These are phyloP conservation scores for Idaea biselata DNA, from an alignment of 2,888 invertebrate species.

Conservation along the genomic window DNA sequence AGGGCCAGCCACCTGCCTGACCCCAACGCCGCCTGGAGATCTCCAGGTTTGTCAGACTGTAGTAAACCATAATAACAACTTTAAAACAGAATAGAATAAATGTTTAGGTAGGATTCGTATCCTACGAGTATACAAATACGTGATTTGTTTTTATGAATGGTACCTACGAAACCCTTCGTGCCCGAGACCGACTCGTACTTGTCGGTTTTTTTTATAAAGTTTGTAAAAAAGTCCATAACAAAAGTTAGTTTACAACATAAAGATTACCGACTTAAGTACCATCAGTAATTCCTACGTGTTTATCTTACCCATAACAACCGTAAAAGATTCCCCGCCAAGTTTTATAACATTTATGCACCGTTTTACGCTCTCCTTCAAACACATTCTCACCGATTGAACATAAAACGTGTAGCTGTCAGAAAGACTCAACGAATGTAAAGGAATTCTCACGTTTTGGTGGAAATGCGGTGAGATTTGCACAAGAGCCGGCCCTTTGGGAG, in stretches of 20 bases:
- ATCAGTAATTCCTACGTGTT: not conserved
- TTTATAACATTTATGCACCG: slow-evolving; percentile 37
- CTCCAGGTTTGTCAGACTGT: too few relatives aligned
- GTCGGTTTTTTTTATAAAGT: too few relatives aligned
- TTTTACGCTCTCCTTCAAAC: slow-evolving; percentile 43
- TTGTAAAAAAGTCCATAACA: not conserved
- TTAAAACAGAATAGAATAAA: too few relatives aligned
- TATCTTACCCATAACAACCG: not conserved
- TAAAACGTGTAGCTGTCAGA: slow-evolving; percentile 54
- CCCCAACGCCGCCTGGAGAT: too few relatives aligned
- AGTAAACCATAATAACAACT: too few relatives aligned
- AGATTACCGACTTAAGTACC: not conserved
- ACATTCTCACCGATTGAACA: slow-evolving; percentile 52
- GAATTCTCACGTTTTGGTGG: slow-evolving; percentile 45
- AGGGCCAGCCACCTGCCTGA: too few relatives aligned
- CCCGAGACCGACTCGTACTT: too few relatives aligned
- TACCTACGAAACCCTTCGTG: too few relatives aligned
- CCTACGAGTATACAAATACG: too few relatives aligned
- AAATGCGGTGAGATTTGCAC: slow-evolving; percentile 55
- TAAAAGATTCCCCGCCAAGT: not conserved
- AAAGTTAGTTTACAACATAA: slow-evolving; percentile 4
- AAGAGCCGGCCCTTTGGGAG: slow-evolving; percentile 47
- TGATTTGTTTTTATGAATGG: too few relatives aligned
- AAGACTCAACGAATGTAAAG: slow-evolving; percentile 47
- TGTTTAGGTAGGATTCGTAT: too few relatives aligned